Base-by-base conservation (phyloP, 2,113 vertebrate species). In the Camelus dromedarius region DNA sequence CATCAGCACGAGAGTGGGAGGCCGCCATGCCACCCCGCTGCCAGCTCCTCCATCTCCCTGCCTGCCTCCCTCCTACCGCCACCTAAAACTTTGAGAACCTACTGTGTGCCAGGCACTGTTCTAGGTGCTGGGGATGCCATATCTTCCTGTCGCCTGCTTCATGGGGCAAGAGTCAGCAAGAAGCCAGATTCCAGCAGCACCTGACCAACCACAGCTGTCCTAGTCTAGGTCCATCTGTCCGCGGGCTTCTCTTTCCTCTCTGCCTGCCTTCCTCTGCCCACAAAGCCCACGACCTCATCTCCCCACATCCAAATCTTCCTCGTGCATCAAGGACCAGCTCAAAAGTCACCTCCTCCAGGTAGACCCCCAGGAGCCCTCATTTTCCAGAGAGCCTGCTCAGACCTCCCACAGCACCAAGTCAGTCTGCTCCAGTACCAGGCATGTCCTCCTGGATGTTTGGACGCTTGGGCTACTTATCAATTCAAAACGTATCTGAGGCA, bases 381-480 rank as follows among this genome's bases (percentile, higher is more conserved):
- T 66, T 26, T 62, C 70, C 30, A 75, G 58, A 75, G 22, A 75
- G 12, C 72, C 80, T 11, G 14, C 62, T 46, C 50, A 48, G 69
- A 88, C 62, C 22, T 80, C 69, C 66, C 76, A 30, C n/a, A 66
- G 52, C 52, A 12, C 32, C 5, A 0, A 60, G 73, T 19, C 1
- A 0, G 15, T 60, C 35, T 16, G 22, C 56, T 85, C 64, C 30
- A 28, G 35, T 26, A 14, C 70, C 0, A 15, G 48, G 77, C 35
- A 35, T 3, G 0, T 22, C 35, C 52, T 70, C 46, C 26, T 3
- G 0, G 5, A 19, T 3, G 6, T 58, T 12, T 20, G 2, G 6
- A 35, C 9, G 38, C 54, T 66, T 69, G 11, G 16, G 12, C 11
- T 19, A 32, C 58, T 46, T 42, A 52, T 9, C 66, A 50, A 58